Evolutionary conservation across 2,797 vertebrate genomes (phyloP), one percentile per base, ranked within the genome.

Genomic region (Parotocinclus haroldoi): DNA sequence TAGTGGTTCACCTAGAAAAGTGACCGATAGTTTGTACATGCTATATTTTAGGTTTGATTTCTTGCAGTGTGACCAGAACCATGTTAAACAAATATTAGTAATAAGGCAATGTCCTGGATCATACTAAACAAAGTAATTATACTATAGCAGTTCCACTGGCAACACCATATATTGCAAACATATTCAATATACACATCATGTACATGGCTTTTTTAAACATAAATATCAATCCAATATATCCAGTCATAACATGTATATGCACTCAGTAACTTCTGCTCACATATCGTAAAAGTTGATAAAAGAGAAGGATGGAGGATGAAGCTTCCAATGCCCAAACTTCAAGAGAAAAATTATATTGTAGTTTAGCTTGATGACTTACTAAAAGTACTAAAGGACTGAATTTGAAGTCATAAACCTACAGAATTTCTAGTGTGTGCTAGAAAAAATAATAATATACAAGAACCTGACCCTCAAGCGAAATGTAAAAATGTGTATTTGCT

Each of bases 131-230:
- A 27, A 27, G n/a, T n/a, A n/a, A n/a, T n/a, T n/a, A n/a, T n/a
- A 27, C 27, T 27, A 27, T 27, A 27, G 27, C 27, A 27, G 27
- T 27, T 27, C 27, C 27, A 27, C 2, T 9, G 40, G 1, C 2
- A 42, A 42, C 10, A 4, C 9, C 14, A 79, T 78, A 27, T 27
- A 27, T 78, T 14, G 40, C 12, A 46, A 67, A 9, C 82, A 4
- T 64, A 74, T 77, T 76, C 67, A 77, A n/a, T n/a, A n/a, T 81
- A 77, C 80, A 45, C 68, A 82, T 82, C 78, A 85, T 85, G 81
- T 81, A 80, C 85, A 80, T 61, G 73, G 77, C 76, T 72, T 76
- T 38, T 81, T 80, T 80, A n/a, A 78, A 82, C 64, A 74, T 76
- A 83, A 77, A 73, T 62, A 80, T 80, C 78, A 79, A 78, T 84